Percentiles rank a stretch among this genome's conserved stretches.
Conservation (phyloP, 37 sponge, comb jelly and placozoan species). For the Theonella swinhoei region DNA sequence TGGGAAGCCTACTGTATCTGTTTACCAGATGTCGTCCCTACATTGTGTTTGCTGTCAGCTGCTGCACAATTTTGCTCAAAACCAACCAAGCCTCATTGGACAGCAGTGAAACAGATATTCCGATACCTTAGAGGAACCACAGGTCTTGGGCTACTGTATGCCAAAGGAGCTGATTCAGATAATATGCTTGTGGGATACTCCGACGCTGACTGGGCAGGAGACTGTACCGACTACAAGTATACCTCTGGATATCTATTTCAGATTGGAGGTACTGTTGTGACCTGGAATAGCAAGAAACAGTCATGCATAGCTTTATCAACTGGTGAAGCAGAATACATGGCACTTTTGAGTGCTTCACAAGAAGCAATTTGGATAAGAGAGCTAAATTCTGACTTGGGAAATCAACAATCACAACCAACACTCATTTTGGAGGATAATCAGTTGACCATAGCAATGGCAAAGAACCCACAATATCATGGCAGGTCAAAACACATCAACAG, state of each 20-base stretch:
- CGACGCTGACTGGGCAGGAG: constrained; percentile 51
- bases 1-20: constrained; percentile 37
- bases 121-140: constrained; percentile 47
- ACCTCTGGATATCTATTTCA: constrained; percentile 44
- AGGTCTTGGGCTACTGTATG: constrained; percentile 21
- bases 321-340: constrained; percentile 45
- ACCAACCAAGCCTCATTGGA: constrained; percentile 30
- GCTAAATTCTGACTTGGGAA: constrained; percentile 16
- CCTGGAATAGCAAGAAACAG: constrained; percentile 45
- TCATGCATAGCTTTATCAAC: constrained; percentile 28
- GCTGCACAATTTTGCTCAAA: constrained; percentile 25
- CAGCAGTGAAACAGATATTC: constrained; percentile 37
- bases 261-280: constrained; percentile 38
- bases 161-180: constrained; percentile 5
- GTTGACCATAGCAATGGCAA: constrained; percentile 44
- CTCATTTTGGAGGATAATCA: constrained; percentile 64
- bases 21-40: constrained; percentile 45
- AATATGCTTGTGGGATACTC: constrained; percentile 20
- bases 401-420: constrained; percentile 36
- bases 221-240: constrained; percentile 30
- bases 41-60: constrained; percentile 47
- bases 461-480: constrained; percentile 60
- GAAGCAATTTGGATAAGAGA: constrained; percentile 55
- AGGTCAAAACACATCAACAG: constrained; percentile 42
- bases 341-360: constrained; percentile 54